Evolutionary conservation across 2,888 invertebrate genomes (phyloP).

Genomic region (Melieria crassipennis): DNA sequence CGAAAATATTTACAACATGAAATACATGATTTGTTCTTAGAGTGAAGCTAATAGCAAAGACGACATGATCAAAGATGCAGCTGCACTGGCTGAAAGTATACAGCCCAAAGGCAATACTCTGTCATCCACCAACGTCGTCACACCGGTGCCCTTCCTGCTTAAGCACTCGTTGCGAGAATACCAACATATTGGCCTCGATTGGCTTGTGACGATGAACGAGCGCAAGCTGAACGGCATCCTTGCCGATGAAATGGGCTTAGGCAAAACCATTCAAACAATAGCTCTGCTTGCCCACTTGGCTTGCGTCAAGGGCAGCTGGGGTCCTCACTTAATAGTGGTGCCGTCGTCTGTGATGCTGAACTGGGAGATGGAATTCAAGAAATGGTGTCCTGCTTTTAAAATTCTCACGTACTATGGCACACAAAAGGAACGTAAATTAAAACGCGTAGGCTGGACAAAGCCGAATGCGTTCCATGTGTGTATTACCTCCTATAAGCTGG

Average conservation of each 20-base stretch:
- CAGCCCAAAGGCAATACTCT: slow-evolving; percentile 98
- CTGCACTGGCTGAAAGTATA: slow-evolving; percentile 92
- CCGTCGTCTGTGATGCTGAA: slow-evolving; percentile 99
- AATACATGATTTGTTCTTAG: slow-evolving; percentile 29
- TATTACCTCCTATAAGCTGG: slow-evolving; percentile 97
- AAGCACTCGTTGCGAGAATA: slow-evolving; percentile 93
- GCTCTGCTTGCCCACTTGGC: slow-evolving; percentile 93
- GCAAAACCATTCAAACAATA: slow-evolving; percentile 97
- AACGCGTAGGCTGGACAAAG: slow-evolving; percentile 96
- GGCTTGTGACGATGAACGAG: slow-evolving; percentile 96
- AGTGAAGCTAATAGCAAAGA: slow-evolving; percentile 66
- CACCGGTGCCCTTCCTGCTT: slow-evolving; percentile 91
- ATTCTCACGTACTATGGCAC: slow-evolving; percentile 98
- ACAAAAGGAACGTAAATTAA: slow-evolving; percentile 92
- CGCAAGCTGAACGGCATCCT: slow-evolving; percentile 95
- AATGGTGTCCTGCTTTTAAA: slow-evolving; percentile 99
- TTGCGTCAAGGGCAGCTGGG: slow-evolving; percentile 90
- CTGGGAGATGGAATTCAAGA: slow-evolving; percentile 99
- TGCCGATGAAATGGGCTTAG: slow-evolving; percentile 97
- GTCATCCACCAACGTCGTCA: slow-evolving; percentile 92
- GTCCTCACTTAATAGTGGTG: slow-evolving; percentile 98
- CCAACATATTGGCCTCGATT: slow-evolving; percentile 94
- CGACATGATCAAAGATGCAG: slow-evolving; percentile 89
- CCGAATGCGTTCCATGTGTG: slow-evolving; percentile 98
- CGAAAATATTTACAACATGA: too few relatives aligned